Percentiles rank a stretch among this genome's conserved stretches.
These are phyloP conservation scores for Plectus sambesii DNA, from an alignment of 1,140 invertebrate genomes.

Conservation along the genomic window DNA sequence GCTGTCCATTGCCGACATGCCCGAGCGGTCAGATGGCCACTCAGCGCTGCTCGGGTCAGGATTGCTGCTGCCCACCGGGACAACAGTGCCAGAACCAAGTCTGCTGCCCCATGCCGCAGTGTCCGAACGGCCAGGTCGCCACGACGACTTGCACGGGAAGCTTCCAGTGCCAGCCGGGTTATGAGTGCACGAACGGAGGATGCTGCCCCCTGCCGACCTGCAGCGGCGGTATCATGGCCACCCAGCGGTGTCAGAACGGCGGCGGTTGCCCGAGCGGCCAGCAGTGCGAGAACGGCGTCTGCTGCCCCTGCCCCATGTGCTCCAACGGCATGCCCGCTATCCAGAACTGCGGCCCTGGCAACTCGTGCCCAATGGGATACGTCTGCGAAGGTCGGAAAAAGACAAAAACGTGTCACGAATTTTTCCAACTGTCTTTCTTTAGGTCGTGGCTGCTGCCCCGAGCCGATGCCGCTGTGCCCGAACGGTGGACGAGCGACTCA, in stretches of 20 bases:
- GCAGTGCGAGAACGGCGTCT: conserved; percentile 34
- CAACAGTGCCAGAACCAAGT: conserved; percentile 9
- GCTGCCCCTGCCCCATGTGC: conserved; percentile 34
- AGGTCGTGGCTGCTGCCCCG: conserved; percentile 34
- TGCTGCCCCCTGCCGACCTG: conserved; percentile 31
- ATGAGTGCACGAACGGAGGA: conserved; percentile 32
- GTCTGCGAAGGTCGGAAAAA: conserved; percentile 31
- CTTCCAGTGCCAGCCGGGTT: conserved; percentile 29
- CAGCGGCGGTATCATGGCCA: conserved; percentile 15
- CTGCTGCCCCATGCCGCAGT: conserved; percentile 25
- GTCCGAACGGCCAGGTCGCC: conserved; percentile 17
- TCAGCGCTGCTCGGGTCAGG: conserved; percentile 17
- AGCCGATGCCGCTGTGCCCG: conserved; percentile 34
- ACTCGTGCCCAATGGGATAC: conserved; percentile 33
- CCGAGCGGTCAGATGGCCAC: conserved; percentile 17
- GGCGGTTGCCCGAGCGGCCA: conserved; percentile 22
- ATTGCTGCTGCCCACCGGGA: conserved; percentile 1
- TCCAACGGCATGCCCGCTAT: conserved; percentile 28
- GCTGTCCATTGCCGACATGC: no score
- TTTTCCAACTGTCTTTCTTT: no score
- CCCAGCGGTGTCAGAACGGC: conserved; percentile 24
- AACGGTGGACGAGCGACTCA: conserved; percentile 31
- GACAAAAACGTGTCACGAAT: no score
- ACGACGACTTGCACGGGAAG: conserved; percentile 25
- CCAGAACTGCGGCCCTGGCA: conserved; percentile 31